Base-by-base conservation (phyloP, 1,140 invertebrate species). In the Oreohelix idahoensis region DNA sequence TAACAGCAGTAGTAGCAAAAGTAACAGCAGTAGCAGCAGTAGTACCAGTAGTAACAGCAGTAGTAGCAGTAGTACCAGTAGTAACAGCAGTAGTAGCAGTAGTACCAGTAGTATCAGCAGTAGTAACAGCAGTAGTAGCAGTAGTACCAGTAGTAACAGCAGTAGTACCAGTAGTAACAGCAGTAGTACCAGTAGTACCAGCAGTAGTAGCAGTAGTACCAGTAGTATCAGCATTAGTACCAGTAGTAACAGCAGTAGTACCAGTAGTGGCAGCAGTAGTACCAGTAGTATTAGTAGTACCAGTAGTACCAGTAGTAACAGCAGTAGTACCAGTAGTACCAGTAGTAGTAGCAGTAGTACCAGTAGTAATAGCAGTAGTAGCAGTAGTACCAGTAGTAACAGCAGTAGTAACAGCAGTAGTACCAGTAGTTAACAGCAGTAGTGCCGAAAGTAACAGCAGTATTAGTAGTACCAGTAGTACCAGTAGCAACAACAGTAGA, bases 211-310 rank as follows among this genome's bases (percentile, higher is more conserved):
- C n/a, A n/a, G n/a, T 73, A 73, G 11, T 73, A 73, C 2, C 29
- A 73, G 11, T 73, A 73, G 70, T 73, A 32, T 13, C 29, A 20
- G 29, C n/a, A 73, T 8, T 73, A 73, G 70, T 73, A 73, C 1
- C n/a, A 73, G 70, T 42, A 73, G 70, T 15, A 73, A n/a, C 32
- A 73, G 70, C 70, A 73, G 70, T 42, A 73, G 70, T 42, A 73
- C 13, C 26, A 73, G 70, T n/a, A 32, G 29, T 35, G 29, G 70
- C n/a, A 73, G 70, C n/a, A 73, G 70, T 42, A 73, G 70, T 15
- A 73, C 8, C 26, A 58, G 53, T 23, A 58, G 53, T 58, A 58
- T 5, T 58, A 58, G 53, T 23, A 15, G 53, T 58, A 10, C 1
- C 26, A 58, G 53, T 58, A 58, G 53, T n/a, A 58, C 8, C 20